Evolutionary conservation across 2,113 vertebrate species (phyloP).

Genomic region (Piliocolobus tephrosceles): DNA sequence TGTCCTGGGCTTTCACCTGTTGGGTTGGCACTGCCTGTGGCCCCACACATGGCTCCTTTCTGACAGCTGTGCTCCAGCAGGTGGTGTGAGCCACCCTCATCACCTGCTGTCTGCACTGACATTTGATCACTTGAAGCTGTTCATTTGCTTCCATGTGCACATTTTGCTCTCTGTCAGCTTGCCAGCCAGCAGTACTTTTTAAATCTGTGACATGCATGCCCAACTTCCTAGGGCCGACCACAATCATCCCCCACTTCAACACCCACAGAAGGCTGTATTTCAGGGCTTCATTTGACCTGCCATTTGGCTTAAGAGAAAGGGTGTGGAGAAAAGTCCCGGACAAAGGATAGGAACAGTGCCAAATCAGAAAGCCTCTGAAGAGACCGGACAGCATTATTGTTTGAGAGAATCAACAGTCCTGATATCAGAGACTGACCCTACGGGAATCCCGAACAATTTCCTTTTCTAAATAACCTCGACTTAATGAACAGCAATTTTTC

Average conservation of each 20-base stretch:
- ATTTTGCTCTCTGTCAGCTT: neutral
- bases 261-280: neutral
- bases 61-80: slow-evolving; percentile 61
- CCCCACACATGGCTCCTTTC: neutral
- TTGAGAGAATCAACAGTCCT: neutral
- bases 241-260: neutral
- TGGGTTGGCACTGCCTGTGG: neutral
- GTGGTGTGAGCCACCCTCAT: neutral
- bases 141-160: slow-evolving; percentile 14
- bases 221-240: neutral
- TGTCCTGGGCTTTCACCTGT: neutral
- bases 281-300: neutral
- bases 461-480: slow-evolving; percentile 21
- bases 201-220: neutral
- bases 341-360: neutral
- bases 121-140: slow-evolving; percentile 43
- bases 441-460: neutral
- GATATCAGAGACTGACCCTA: neutral
- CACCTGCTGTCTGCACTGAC: slow-evolving; percentile 49
- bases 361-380: neutral
- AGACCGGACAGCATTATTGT: neutral
- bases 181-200: slow-evolving; percentile 17
- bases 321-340: neutral
- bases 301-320: neutral
- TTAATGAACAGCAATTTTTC: neutral